Evolutionary conservation across 2,797 vertebrate genomes (phyloP).

Genomic region (Gymnothorax javanicus): DNA sequence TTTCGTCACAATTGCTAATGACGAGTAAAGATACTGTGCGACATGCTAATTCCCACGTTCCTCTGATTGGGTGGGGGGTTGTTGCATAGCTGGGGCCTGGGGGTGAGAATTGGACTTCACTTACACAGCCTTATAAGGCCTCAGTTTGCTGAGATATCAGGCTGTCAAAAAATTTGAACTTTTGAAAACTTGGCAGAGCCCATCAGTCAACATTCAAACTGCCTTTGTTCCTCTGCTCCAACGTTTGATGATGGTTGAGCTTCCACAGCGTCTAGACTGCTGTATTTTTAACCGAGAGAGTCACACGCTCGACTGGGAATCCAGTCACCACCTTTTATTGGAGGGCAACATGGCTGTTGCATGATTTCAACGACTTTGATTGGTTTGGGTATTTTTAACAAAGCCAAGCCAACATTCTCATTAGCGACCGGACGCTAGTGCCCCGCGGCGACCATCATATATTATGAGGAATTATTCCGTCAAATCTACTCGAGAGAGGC

Average conservation of each 20-base stretch:
- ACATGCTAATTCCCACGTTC: slow-evolving; percentile 2
- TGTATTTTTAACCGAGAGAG: not conserved
- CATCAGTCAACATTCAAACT: not conserved
- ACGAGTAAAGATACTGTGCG: not conserved
- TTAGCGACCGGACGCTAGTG: not conserved
- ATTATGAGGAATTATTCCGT: not conserved
- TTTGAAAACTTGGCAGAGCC: not conserved
- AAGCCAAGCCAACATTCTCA: not conserved
- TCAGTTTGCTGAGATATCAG: not conserved
- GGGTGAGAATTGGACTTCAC: not conserved
- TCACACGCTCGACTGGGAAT: not conserved
- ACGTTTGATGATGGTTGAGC: not conserved
- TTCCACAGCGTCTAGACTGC: not conserved
- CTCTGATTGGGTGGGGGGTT: not conserved
- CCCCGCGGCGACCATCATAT: not conserved
- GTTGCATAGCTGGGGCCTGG: not conserved
- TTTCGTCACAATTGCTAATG: not conserved
- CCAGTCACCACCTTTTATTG: not conserved
- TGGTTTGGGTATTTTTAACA: not conserved
- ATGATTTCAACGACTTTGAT: not conserved
- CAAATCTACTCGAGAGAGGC: not conserved
- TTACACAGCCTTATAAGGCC: slow-evolving; percentile 1
- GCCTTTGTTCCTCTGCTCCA: not conserved
- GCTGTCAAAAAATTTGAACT: not conserved
- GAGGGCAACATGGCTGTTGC: not conserved